Base-by-base conservation (phyloP, 2,797 vertebrate genomes). In the Clarias pachynema region DNA sequence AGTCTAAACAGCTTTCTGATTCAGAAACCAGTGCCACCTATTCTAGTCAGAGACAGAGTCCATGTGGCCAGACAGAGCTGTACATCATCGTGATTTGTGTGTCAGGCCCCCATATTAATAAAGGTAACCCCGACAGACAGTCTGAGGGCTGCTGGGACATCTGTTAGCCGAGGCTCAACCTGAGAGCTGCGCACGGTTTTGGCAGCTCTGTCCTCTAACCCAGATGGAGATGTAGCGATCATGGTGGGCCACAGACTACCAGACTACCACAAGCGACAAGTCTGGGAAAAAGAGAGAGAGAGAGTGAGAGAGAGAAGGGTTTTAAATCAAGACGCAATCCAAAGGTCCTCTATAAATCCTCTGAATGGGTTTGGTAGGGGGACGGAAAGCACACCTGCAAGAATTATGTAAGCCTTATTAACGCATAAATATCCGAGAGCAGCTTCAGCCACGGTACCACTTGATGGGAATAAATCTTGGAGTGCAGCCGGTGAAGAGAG, bases 391-490 rank as follows among this genome's bases (percentile, higher is more conserved):
- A 95, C 95, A 96, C 95, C 95, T 96, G 95, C 95, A 96, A 96
- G 95, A 96, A 95, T 96, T 96, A 96, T 96, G 95, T 96, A 95
- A 96, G 95, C 95, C 95, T 96, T 96, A 96, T 96, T 96, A 96
- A 96, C 95, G 93, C 94, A 96, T 96, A 96, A 96, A 96, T 95
- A 95, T 94, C 94, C 93, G 93, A 94, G 93, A 95, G 91, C 93
- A 92, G 91, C 85, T 92, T 89, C 93, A 89, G 90, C 94, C 90
- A 89, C 92, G 90, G 93, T 92, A 90, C 93, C 90, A 93, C 94
- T 91, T 85, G 90, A 89, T 87, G 91, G 90, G 89, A 93, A 95
- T 95, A 96, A 96, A 96, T 96, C 95, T 90, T 74, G 24, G 85
- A 90, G 92, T 94, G 90, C 89, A 40, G 63, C 86, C 86, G 86